Evolutionary conservation across 2,797 vertebrate species (phyloP).

Genomic region (Schizopygopsis malacanthus): DNA sequence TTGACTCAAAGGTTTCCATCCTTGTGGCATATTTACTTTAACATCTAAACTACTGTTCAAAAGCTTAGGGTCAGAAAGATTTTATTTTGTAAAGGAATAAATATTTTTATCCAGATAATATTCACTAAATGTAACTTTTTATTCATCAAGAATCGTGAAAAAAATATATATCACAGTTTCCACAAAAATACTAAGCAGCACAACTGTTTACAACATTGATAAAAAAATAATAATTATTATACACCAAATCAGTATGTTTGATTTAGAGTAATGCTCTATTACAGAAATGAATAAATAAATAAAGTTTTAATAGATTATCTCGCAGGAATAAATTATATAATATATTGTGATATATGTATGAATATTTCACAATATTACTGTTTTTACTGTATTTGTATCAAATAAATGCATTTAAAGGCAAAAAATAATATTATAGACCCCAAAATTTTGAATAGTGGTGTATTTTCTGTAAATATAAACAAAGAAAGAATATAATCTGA

Average conservation of each 20-base stretch:
- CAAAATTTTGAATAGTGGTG: background rate
- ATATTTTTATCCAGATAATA: background rate
- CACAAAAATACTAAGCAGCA: background rate
- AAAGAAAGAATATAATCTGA: background rate
- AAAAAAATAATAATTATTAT: background rate
- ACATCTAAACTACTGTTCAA: background rate
- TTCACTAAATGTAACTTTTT: background rate
- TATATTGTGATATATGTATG: too few species aligned
- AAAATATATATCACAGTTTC: background rate
- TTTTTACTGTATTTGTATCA: background rate
- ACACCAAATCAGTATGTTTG: background rate
- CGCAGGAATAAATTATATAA: too few species aligned
- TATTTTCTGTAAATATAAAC: background rate
- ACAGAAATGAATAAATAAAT: background rate
- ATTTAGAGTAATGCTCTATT: background rate
- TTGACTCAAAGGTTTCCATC: too few species aligned
- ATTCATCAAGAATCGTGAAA: background rate
- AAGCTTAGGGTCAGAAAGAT: background rate
- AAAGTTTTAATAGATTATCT: too few species aligned
- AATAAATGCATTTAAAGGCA: background rate
- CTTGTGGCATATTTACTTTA: background rate
- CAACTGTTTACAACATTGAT: background rate
- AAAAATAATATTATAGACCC: background rate
- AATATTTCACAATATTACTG: too few species aligned
- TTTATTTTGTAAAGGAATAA: conserved; percentile 1